Evolutionary conservation across 2,888 invertebrate species (phyloP), one percentile per base, ranked within the genome.

Genomic region (Papilio elwesi): DNA sequence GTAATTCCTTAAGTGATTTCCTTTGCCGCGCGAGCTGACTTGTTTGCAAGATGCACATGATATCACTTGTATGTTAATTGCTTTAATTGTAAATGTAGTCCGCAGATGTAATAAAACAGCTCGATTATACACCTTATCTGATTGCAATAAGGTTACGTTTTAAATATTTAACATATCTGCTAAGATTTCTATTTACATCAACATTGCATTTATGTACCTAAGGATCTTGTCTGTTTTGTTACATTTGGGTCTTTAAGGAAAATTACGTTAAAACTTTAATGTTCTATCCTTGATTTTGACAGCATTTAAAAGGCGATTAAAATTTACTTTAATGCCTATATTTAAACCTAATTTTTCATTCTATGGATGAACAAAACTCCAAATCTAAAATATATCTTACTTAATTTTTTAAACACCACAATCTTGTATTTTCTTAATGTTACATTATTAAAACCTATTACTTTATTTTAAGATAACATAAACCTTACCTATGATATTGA

Each of bases 401-500:
- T 26, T 26, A 4, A 2, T 1, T 26, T 26, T 26, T 26, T 26
- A 26, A 1, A 26, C 26, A 26, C 26, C 2, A 26, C 26, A 26
- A 26, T 26, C 26, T 26, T 2, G 26, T 26, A 26, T 26, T 26
- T 26, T 26, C 26, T 26, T 26, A 2, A 26, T 26, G 26, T 26
- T 26, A 52, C n/a, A 15, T 26, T 26, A 26, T 2, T 26, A 26
- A 1, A 26, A 26, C 26, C 26, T 26, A 26, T 26, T 26, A 26
- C 1, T 26, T 26, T 26, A 26, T 26, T 26, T 26, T 26, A 67
- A 59, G 49, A 38, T 57, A 73, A 76, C 78, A 76, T 79, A 78
- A 78, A 83, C 79, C 73, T 78, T 70, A 77, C 78, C 74, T 77
- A 80, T 77, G 84, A 86, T 85, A 83, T 78, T 74, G 84, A 87